These are phyloP conservation scores for Drosophila arawakana DNA, from an alignment of 1,140 invertebrate genomes.

Conservation along the genomic window DNA sequence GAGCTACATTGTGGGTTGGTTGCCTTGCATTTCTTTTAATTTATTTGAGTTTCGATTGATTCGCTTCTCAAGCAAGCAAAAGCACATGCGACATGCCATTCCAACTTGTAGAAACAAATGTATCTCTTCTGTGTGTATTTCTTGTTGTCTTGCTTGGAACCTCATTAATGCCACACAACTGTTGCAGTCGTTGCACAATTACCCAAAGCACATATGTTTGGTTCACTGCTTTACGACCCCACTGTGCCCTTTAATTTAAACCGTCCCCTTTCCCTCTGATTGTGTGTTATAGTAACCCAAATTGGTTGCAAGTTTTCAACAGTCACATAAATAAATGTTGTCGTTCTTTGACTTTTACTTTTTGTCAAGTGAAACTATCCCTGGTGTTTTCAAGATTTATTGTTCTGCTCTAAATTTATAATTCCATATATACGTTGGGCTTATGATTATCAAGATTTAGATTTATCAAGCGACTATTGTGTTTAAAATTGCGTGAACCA, in stretches of 20 bases:
- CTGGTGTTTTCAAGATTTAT: not conserved
- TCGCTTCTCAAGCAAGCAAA: conserved; percentile 21
- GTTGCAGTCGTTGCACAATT: conserved; percentile 38
- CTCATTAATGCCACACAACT: conserved; percentile 46
- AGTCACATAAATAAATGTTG: conserved; percentile 29
- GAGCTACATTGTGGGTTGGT: conserved; percentile 35
- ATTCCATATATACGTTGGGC: too few relatives aligned
- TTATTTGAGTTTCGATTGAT: conserved; percentile 62
- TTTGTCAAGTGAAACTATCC: not conserved
- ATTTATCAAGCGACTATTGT: too few relatives aligned
- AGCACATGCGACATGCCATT: conserved; percentile 18
- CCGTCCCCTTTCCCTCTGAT: not conserved
- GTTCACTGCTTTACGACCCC: conserved; percentile 26
- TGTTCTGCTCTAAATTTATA: not conserved
- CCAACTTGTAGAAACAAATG: conserved; percentile 30
- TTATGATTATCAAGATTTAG: not conserved
- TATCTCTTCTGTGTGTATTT: conserved; percentile 16
- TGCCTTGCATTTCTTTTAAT: conserved; percentile 70
- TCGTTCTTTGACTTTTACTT: conserved; percentile 24
- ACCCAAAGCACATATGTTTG: conserved; percentile 19
- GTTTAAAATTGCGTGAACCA: too few relatives aligned
- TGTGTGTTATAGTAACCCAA: conserved; percentile 38
- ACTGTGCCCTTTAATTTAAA: conserved; percentile 31
- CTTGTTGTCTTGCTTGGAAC: conserved; percentile 27
- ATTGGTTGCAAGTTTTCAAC: conserved; percentile 27